These are phyloP conservation scores for Agrochola macilenta DNA, from an alignment of 2,888 invertebrate species.

Conservation along the genomic window DNA sequence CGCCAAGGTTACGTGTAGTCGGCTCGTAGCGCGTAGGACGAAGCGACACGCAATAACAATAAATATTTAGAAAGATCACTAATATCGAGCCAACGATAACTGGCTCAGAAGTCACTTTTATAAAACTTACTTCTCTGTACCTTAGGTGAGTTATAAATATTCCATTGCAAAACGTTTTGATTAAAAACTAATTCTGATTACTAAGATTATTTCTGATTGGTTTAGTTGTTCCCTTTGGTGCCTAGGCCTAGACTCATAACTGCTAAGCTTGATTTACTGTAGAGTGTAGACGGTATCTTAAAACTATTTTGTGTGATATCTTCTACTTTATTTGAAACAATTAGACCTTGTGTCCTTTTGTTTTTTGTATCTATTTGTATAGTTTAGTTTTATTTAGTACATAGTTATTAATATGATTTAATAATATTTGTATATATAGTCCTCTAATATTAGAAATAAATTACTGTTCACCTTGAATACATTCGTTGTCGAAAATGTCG, in stretches of 20 bases:
- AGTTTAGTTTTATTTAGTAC: too few relatives aligned
- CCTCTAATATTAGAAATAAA: too few relatives aligned
- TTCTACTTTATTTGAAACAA: conserved; percentile 12
- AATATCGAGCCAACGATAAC: not conserved
- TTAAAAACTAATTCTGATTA: not conserved
- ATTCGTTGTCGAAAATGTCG: conserved; percentile 19
- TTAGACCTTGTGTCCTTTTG: too few relatives aligned
- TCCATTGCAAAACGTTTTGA: not conserved
- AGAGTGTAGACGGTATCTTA: not conserved
- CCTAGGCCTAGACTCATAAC: not conserved
- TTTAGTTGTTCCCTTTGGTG: not conserved
- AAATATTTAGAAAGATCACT: conserved; percentile 1
- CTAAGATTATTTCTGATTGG: not conserved
- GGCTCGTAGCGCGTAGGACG: conserved; percentile 7
- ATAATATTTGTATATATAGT: too few relatives aligned
- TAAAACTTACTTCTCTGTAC: not conserved
- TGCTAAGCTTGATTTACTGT: not conserved
- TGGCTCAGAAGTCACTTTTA: not conserved
- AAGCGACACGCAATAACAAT: not conserved
- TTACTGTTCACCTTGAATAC: too few relatives aligned
- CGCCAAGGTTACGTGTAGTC: conserved; percentile 24
- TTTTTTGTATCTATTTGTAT: too few relatives aligned
- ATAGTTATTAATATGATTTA: too few relatives aligned
- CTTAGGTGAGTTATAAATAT: not conserved
- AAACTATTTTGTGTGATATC: not conserved